Evolutionary conservation across 1,140 invertebrate genomes (phyloP).

Genomic region (Homarus americanus): DNA sequence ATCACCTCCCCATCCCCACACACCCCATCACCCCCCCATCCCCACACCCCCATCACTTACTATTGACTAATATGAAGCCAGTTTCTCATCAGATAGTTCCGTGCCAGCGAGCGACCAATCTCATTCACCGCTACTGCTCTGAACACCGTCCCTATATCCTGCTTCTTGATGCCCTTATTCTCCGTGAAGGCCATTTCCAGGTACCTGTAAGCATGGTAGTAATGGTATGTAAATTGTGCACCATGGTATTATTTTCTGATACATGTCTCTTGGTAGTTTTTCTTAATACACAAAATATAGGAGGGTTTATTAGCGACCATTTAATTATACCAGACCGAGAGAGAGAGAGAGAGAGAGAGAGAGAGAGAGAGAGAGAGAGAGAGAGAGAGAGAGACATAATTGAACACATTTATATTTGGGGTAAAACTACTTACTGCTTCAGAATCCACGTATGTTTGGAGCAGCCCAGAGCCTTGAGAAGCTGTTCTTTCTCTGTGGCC

Average conservation of each 20-base stretch:
- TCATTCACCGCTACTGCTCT: constrained; percentile 6
- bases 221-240: no score
- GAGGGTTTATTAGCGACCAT: no score
- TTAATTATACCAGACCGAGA: no score
- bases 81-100: constrained; percentile 15
- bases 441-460: constrained; percentile 78
- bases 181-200: constrained; percentile 28
- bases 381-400: no score
- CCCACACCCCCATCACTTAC: neutral
- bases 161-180: constrained; percentile 29
- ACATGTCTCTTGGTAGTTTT: no score
- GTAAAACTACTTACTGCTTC: no score
- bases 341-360: no score
- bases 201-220: constrained; percentile 12
- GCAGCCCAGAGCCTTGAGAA: constrained; percentile 86
- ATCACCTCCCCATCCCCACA: neutral
- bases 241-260: no score
- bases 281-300: no score
- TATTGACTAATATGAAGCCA: neutral
- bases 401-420: no score
- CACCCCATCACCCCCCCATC: neutral
- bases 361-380: no score
- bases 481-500: constrained; percentile 81
- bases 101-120: constrained; percentile 9
- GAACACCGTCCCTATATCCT: constrained; percentile 12